A percentile compares a stretch with the other conserved stretches of the same genome.
Conservation (phyloP, 2,888 invertebrate genomes). For the Brassicogethes aeneus region DNA sequence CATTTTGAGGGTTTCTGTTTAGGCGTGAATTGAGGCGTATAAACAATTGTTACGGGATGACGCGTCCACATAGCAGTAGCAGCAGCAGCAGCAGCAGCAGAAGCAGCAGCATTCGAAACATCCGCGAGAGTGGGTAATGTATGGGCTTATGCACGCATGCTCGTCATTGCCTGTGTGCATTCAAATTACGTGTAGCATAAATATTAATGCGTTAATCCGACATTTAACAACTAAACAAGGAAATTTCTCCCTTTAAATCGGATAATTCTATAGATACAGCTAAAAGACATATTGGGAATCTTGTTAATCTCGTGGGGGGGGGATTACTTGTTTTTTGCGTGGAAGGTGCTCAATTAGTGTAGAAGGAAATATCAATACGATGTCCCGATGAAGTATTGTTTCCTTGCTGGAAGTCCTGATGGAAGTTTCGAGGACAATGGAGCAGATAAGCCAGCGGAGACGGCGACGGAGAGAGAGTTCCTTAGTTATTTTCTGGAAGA, state of each 20-base stretch:
- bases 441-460: slow-evolving; percentile 35
- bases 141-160: slow-evolving; percentile 32
- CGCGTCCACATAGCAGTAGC: slow-evolving; percentile 20
- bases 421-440: slow-evolving; percentile 33
- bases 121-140: slow-evolving; percentile 25
- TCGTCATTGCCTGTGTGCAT: slow-evolving; percentile 33
- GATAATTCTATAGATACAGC: no score
- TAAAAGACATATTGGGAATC: no score
- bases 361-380: no score
- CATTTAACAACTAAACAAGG: slow-evolving; percentile 37
- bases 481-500: slow-evolving; percentile 19
- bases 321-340: no score
- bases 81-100: no score
- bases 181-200: slow-evolving; percentile 38
- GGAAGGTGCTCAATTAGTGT: no score
- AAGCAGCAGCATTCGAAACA: slow-evolving; percentile 1
- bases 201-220: slow-evolving; percentile 41
- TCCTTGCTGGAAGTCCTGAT: slow-evolving; percentile 31
- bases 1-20: no score
- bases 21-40: slow-evolving; percentile 19
- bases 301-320: no score
- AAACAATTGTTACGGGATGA: slow-evolving; percentile 30
- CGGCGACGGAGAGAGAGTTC: no score
- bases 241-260: slow-evolving; percentile 30
- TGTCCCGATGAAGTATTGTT: slow-evolving; percentile 34